Base-by-base conservation (phyloP, 2,113 vertebrate genomes). In the Bubalus kerabau region DNA sequence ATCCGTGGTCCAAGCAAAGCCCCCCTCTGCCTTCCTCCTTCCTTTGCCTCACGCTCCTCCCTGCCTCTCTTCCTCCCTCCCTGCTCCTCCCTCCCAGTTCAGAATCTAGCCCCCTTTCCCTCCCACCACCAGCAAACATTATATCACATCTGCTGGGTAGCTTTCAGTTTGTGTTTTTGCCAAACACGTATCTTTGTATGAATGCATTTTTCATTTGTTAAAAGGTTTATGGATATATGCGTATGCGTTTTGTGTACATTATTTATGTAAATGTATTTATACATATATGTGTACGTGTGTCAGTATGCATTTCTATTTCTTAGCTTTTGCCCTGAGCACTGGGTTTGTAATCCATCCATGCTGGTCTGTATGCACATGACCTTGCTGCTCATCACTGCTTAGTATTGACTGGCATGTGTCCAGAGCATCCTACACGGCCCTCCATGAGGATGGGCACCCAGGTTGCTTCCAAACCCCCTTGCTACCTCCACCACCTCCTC, bases 361-460 rank as follows among this genome's bases (percentile, higher is more conserved):
- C 7, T n/a, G 28, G 40, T 46, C 43, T 76, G 16, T 50, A n/a
- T 11, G 9, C 21, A 10, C 32, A 5, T 12, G 10, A 6, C 67
- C 67, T 59, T 7, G 30, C 71, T 82, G 64, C 23, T 24, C 10
- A 1, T 46, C 28, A 2, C 43, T 48, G 54, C 36, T 23, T 6
- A n/a, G 48, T 5, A 3, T 4, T 30, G n/a, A 46, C 9, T 0
- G 9, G 17, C 21, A 1, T 12, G n/a, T 0, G 1, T 5, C 17
- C 24, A 6, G 2, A 4, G 3, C 3, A 3, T 6, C n/a, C 28
- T 8, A 1, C 32, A 1, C 0, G 10, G 17, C 60, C 21, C 17
- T 5, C 2, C 16, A 1, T 3, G 4, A 17, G 56, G 87, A 24
- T 0, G 5, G 74, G 15, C 26, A 2, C 32, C 32, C 14, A 5